These are phyloP conservation scores for Hemibagrus guttatus DNA, from an alignment of 2,797 vertebrate species.

Conservation along the genomic window DNA sequence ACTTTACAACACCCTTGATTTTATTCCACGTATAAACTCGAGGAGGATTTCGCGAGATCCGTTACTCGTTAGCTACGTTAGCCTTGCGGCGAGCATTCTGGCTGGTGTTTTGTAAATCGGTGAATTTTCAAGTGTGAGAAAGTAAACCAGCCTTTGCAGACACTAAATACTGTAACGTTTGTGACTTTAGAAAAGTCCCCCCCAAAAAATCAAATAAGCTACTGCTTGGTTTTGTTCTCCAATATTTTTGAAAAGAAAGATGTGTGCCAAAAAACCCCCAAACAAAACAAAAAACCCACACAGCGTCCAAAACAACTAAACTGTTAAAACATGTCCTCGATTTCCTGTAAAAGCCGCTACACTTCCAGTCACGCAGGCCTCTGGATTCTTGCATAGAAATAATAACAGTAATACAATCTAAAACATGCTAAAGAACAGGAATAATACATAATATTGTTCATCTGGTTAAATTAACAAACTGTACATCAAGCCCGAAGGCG, in stretches of 20 bases:
- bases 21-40: not conserved
- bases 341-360: constrained; percentile 26
- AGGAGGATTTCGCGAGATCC: not conserved
- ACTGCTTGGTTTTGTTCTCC: constrained; percentile 43
- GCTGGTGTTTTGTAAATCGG: not conserved
- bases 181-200: not conserved
- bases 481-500: constrained; percentile 69
- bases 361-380: constrained; percentile 63
- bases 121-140: not conserved
- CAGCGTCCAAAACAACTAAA: not conserved
- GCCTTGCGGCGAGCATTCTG: constrained; percentile 12
- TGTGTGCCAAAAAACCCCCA: constrained; percentile 32
- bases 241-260: not conserved
- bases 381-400: constrained; percentile 72
- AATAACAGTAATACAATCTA: constrained; percentile 59
- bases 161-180: not conserved
- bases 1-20: not conserved
- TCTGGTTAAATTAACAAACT: constrained; percentile 78
- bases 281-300: constrained; percentile 37
- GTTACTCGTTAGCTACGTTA: not conserved
- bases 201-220: constrained; percentile 27
- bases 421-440: constrained; percentile 61
- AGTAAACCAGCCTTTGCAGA: not conserved
- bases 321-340: constrained; percentile 20
- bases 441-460: constrained; percentile 71